phyloP scores from a whole-genome alignment of 2,797 vertebrate genomes.

The Mus spretus region DNA sequence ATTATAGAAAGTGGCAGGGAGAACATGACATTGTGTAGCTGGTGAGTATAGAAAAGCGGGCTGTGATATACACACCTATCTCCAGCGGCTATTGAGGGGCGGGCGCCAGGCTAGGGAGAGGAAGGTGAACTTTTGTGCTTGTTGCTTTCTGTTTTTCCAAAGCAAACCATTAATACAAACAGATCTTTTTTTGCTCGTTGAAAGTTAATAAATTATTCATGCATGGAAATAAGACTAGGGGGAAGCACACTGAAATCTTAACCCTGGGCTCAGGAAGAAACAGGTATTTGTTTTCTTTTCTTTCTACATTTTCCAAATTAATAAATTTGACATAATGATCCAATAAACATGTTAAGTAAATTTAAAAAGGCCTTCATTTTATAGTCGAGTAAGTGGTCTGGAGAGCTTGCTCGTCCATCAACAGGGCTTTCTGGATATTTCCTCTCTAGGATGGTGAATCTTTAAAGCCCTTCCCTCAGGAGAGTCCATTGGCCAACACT shows the following conservation, averaged over 20 bases:
- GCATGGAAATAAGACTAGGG: not conserved
- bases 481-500: not conserved
- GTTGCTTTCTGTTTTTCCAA: not conserved
- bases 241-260: not conserved
- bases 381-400: not conserved
- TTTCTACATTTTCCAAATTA: slow-evolving; percentile 37
- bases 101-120: not conserved
- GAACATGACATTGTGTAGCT: not conserved
- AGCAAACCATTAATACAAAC: not conserved
- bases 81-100: not conserved
- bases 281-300: slow-evolving; percentile 50
- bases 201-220: slow-evolving; percentile 36
- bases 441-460: not conserved
- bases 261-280: not conserved
- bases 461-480: not conserved
- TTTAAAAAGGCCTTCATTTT: not conserved
- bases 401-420: not conserved
- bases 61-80: not conserved
- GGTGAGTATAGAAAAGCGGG: not conserved
- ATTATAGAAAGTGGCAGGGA: not conserved
- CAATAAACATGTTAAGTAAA: not conserved
- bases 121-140: not conserved
- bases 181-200: not conserved
- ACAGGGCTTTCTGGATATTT: not conserved
- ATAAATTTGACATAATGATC: not conserved